Conservation (phyloP, 2,113 vertebrate species). For the Cavia porcellus region DNA sequence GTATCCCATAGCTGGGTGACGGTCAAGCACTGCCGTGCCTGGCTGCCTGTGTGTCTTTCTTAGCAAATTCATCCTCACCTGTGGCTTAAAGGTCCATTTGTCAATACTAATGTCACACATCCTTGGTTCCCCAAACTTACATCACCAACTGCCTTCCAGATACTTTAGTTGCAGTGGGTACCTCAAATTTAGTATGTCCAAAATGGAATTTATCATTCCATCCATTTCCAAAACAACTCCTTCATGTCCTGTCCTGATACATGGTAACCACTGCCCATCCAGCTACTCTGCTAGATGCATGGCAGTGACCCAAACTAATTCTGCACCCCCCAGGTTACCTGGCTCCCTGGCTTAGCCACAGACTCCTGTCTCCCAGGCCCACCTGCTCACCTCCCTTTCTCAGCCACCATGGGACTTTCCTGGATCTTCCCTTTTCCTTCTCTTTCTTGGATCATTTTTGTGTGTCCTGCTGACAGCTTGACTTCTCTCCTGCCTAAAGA, state of each 20-base stretch:
- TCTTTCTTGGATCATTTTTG: slow-evolving; percentile 14
- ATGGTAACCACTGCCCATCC: background rate
- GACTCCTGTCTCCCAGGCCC: background rate
- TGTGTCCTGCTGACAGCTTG: background rate
- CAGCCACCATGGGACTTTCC: background rate
- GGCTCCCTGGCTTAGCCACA: background rate
- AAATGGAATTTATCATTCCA: background rate
- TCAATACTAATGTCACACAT: background rate
- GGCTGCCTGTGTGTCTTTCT: background rate
- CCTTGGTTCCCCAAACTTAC: background rate
- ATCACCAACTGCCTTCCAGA: background rate
- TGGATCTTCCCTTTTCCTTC: background rate
- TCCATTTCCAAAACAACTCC: background rate
- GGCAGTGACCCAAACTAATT: background rate
- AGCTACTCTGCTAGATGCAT: background rate
- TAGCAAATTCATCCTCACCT: background rate
- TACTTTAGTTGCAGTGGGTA: background rate
- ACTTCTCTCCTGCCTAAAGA: background rate
- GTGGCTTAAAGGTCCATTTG: background rate
- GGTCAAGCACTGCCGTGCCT: background rate
- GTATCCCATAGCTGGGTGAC: background rate
- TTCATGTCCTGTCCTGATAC: background rate
- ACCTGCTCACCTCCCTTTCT: background rate
- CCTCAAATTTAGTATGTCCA: background rate
- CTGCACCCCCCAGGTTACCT: background rate